Percentiles rank a stretch among this genome's conserved stretches.
Conservation (phyloP, 2,888 invertebrate species). For the Temnothorax ravouxi region DNA sequence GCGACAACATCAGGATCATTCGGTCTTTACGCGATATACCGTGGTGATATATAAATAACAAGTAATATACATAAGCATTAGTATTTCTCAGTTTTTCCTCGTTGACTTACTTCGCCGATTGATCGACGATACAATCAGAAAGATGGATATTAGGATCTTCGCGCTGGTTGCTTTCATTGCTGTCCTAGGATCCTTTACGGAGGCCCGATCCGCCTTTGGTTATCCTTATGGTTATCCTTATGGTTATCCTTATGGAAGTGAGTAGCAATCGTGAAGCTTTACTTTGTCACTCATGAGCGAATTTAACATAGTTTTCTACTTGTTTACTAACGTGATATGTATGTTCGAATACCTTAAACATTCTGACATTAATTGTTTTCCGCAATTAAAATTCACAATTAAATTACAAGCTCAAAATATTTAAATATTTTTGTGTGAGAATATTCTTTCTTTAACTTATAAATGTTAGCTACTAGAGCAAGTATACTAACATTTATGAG, state of each 20-base stretch:
- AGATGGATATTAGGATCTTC: constrained; percentile 73
- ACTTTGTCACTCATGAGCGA: neutral
- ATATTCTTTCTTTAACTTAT: neutral
- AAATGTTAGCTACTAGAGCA: neutral
- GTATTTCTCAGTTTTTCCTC: neutral
- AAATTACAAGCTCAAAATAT: neutral
- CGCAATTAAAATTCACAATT: neutral
- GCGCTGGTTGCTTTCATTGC: constrained; percentile 64
- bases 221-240: constrained; percentile 44
- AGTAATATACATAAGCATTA: constrained; percentile 14
- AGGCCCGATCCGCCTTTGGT: constrained; percentile 30
- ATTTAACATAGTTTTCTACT: neutral
- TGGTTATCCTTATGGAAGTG: constrained; percentile 61
- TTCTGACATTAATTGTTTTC: neutral
- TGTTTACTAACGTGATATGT: constrained; percentile 10
- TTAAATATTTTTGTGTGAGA: neutral
- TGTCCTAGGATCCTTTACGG: constrained; percentile 62
- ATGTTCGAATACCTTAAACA: neutral
- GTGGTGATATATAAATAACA: constrained; percentile 49
- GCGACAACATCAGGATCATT: constrained; percentile 71
- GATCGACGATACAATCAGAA: constrained; percentile 39
- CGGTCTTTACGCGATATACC: constrained; percentile 51
- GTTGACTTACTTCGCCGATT: neutral
- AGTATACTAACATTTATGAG: neutral
- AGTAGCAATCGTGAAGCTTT: constrained; percentile 33